Percentiles rank a stretch among this genome's conserved stretches.
phyloP scores from a whole-genome alignment of 1,140 invertebrate genomes.

The Tribolium madens region DNA sequence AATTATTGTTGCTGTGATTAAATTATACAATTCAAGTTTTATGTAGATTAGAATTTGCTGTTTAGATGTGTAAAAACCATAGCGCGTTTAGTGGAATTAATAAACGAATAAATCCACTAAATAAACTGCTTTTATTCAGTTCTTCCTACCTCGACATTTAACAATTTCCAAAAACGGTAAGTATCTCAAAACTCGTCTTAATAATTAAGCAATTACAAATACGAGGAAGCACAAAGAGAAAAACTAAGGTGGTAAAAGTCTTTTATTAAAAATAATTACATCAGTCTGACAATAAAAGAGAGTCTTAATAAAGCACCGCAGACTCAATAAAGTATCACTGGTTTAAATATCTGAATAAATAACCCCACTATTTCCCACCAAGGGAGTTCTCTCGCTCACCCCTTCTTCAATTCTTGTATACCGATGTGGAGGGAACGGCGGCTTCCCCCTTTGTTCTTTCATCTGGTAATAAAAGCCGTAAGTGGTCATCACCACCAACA shows the following conservation, averaged over 20 bases:
- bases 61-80: conserved; percentile 64
- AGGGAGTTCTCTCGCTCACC: conserved; percentile 49
- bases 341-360: no score
- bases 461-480: conserved; percentile 69
- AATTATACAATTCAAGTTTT: conserved; percentile 54
- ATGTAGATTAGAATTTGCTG: conserved; percentile 62
- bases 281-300: no score
- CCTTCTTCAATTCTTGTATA: conserved; percentile 4
- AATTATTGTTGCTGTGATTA: conserved; percentile 67
- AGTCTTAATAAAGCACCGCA: no score
- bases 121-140: background rate
- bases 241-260: no score
- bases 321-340: no score
- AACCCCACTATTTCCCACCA: background rate
- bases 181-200: no score
- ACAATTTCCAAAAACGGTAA: no score
- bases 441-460: conserved; percentile 67
- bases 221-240: no score
- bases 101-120: conserved; percentile 43
- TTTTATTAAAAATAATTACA: no score
- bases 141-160: background rate
- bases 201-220: no score
- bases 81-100: conserved; percentile 59
- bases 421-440: conserved; percentile 70
- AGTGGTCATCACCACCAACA: conserved; percentile 69